Evolutionary conservation across 2,888 invertebrate genomes (phyloP).

Genomic region (Lasioglossum figueresi): DNA sequence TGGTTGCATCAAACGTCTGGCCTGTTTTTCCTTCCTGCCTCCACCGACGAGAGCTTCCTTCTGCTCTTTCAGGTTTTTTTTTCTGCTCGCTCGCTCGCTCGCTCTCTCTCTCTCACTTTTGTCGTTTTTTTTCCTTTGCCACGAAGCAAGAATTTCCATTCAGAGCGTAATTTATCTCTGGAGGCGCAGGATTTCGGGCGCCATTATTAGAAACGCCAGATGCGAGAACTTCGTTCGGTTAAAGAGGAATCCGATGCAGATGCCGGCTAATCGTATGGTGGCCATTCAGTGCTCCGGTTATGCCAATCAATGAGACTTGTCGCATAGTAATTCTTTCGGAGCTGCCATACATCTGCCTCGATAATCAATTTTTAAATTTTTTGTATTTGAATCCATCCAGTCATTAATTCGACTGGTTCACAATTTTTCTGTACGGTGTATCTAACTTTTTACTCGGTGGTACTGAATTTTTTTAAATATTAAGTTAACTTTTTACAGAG

Average conservation of each 20-base stretch:
- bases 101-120: background rate
- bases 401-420: background rate
- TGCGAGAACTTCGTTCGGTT: background rate
- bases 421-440: background rate
- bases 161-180: slow-evolving; percentile 24
- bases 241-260: slow-evolving; percentile 13
- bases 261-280: background rate
- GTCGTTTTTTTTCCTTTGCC: background rate
- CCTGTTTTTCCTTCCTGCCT: slow-evolving; percentile 30
- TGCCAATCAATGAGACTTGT: background rate
- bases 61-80: background rate
- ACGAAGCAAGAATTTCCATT: slow-evolving; percentile 36
- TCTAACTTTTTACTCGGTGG: background rate
- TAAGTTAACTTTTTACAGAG: background rate
- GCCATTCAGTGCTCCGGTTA: background rate
- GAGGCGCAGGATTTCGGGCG: background rate
- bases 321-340: no score
- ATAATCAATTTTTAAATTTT: background rate
- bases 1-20: slow-evolving; percentile 39
- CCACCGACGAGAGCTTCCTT: slow-evolving; percentile 4
- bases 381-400: background rate
- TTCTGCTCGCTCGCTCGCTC: background rate
- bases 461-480: background rate
- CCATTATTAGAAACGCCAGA: slow-evolving; percentile 4
- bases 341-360: background rate